Base-by-base conservation (phyloP, 2,888 invertebrate genomes). In the Quadroppia sp. region DNA sequence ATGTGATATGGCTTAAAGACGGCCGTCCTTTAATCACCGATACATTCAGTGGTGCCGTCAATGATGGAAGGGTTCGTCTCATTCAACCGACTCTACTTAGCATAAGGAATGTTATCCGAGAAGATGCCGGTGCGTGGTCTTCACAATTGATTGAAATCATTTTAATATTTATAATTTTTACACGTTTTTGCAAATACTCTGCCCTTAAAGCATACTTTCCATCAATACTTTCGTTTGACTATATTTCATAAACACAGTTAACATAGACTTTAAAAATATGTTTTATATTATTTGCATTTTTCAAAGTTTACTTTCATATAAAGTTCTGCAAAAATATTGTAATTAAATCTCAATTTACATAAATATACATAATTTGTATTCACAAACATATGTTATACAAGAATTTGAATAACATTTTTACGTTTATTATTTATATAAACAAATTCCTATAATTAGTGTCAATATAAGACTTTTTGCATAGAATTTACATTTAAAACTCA, bases 1-100 rank as follows among this genome's bases (percentile, higher is more conserved):
- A 67, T 67, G 70, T 74, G 53, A 32, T 74, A 30, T 94, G 93
- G 93, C 85, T 89, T 80, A 90, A 91, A 82, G 88, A 93, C 81
- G 90, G 89, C 45, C 86, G 85, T 79, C 85, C 87, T 76, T 83
- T 90, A 74, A 74, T 71, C 23, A 56, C 64, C 25, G 73, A 74
- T 25, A 32, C 59, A 30, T 59, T 71, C 36, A 61, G 17, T 40
- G 73, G 70, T 59, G 67, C 73, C 30, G 42, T 61, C 45, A 70
- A 69, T 53, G 74, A 71, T n/a, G 74, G 74, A 28, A 48, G 74
- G 15, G 50, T 74, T 23, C 70, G 71, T 15, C 50, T 74, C 28
- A 74, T 74, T 70, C 50, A 70, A 25, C 71, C 74, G n/a, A 69
- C 69, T 17, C 48, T 74, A 23, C 71, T 74, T 13, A 70, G 32